Evolutionary conservation across 2,888 invertebrate species (phyloP).

Genomic region (Lasioglossum pauxillum): DNA sequence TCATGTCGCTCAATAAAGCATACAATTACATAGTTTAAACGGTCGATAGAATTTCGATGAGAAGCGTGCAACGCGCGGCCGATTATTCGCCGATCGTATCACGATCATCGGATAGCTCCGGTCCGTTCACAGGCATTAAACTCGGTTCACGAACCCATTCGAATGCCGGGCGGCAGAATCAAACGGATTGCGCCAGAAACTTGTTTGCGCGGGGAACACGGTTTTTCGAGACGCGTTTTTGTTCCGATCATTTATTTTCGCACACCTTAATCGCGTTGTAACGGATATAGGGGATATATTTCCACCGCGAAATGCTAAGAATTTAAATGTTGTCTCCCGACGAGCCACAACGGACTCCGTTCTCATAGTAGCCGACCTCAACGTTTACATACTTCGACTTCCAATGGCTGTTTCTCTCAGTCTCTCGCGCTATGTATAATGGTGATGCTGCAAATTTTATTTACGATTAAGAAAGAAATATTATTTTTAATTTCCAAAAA

Average conservation of each 20-base stretch:
- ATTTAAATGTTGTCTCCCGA: neutral
- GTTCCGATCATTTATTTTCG: neutral
- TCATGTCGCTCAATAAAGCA: neutral
- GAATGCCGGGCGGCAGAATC: conserved; percentile 13
- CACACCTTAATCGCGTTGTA: neutral
- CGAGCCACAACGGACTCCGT: neutral
- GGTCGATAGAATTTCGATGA: neutral
- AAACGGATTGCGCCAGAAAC: conserved; percentile 22
- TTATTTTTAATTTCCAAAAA: neutral
- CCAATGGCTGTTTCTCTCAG: neutral
- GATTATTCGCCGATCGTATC: neutral
- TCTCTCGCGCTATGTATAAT: neutral
- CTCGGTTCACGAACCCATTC: conserved; percentile 14
- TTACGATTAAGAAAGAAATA: neutral
- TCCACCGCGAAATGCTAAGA: neutral
- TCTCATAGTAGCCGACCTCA: neutral
- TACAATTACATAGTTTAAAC: neutral
- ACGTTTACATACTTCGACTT: neutral
- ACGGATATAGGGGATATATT: neutral
- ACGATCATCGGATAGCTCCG: neutral
- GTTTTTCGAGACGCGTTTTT: conserved; percentile 2
- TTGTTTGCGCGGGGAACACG: conserved; percentile 4
- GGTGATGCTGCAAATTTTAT: neutral
- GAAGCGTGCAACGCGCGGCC: neutral
- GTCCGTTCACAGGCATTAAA: conserved; percentile 18